phyloP scores from a whole-genome alignment of 2,888 invertebrate genomes.

The Ennomos quercinarius region DNA sequence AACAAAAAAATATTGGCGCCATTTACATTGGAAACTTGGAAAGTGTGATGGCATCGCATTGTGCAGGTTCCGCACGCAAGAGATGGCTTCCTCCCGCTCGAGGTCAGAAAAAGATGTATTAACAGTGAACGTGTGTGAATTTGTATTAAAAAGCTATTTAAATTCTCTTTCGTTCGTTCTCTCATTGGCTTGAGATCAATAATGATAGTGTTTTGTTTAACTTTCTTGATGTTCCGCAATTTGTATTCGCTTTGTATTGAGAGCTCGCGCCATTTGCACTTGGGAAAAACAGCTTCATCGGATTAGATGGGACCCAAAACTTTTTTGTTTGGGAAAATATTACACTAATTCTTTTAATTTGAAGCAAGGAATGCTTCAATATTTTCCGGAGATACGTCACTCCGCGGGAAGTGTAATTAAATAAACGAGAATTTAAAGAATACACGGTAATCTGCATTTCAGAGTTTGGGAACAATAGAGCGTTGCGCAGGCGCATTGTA shows the following conservation, averaged over 20 bases:
- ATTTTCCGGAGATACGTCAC: constrained; percentile 22
- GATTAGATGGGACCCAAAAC: constrained; percentile 1
- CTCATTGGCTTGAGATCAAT: constrained; percentile 25
- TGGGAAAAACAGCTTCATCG: constrained; percentile 8
- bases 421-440: constrained; percentile 21
- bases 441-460: constrained; percentile 38
- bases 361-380: constrained; percentile 11
- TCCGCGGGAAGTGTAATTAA: constrained; percentile 19
- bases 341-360: constrained; percentile 1
- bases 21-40: constrained; percentile 53
- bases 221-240: constrained; percentile 29
- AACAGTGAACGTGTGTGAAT: constrained; percentile 53
- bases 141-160: constrained; percentile 33
- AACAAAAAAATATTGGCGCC: constrained; percentile 45
- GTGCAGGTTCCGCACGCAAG: constrained; percentile 49
- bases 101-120: constrained; percentile 36
- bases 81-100: constrained; percentile 36
- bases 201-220: constrained; percentile 29
- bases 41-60: constrained; percentile 57
- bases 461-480: constrained; percentile 53
- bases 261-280: not conserved
- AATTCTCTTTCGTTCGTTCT: constrained; percentile 28
- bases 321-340: constrained; percentile 11
- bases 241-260: constrained; percentile 16
- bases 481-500: constrained; percentile 51